Conservation (phyloP, 2,113 vertebrate genomes). For the Oreochromis spilurus region DNA sequence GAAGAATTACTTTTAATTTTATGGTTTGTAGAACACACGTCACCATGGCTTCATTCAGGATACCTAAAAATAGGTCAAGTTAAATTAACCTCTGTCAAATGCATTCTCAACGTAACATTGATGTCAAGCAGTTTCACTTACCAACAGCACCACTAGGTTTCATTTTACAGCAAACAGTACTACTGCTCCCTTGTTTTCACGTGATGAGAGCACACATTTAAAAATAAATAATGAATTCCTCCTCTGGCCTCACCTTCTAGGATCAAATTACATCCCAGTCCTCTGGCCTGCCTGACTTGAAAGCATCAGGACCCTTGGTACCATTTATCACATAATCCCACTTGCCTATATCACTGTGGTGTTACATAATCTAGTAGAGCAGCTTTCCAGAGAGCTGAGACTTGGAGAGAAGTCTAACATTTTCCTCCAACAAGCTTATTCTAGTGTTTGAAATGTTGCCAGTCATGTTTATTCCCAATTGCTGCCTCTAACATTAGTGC, state of each 20-base stretch:
- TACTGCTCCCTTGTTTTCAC: background rate
- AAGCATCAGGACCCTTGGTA: constrained; percentile 24
- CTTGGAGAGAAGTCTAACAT: background rate
- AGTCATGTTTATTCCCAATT: background rate
- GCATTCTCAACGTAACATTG: background rate
- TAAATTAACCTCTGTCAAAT: background rate
- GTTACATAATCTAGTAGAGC: constrained; percentile 43
- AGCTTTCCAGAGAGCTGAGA: background rate
- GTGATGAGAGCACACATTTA: background rate
- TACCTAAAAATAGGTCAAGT: background rate
- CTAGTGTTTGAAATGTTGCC: background rate
- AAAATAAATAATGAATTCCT: background rate
- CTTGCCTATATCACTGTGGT: constrained; percentile 20
- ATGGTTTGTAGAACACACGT: background rate
- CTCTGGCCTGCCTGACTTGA: background rate
- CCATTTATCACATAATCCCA: constrained; percentile 39
- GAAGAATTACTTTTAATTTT: background rate
- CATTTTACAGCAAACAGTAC: constrained; percentile 46
- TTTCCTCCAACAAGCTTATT: background rate
- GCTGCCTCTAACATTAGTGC: background rate
- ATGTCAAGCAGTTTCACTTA: background rate
- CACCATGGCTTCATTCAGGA: background rate
- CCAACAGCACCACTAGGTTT: constrained; percentile 33
- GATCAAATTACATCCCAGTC: constrained; percentile 38
- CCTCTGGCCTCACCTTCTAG: background rate